Conservation (phyloP, 2,888 invertebrate genomes). For the Sisyra terminalis region DNA sequence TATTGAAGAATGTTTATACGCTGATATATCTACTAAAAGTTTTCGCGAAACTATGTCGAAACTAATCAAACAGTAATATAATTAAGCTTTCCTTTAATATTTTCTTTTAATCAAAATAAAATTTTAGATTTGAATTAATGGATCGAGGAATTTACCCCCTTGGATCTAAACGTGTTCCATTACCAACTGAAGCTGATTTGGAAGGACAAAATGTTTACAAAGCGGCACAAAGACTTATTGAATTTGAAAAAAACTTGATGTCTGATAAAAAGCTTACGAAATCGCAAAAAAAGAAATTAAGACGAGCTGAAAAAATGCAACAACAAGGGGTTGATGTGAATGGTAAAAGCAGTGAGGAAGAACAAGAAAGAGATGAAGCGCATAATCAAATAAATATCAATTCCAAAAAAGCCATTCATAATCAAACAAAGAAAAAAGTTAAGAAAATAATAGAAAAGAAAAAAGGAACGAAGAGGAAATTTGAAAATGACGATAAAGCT, state of each 20-base stretch:
- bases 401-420: constrained; percentile 11
- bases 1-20: constrained; percentile 32
- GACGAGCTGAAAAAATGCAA: constrained; percentile 10
- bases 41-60: constrained; percentile 37
- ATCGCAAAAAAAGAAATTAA: constrained; percentile 12
- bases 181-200: constrained; percentile 20
- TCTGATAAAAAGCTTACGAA: constrained; percentile 10
- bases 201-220: constrained; percentile 19
- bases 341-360: constrained; percentile 12
- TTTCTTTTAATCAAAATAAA: neutral
- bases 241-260: constrained; percentile 22
- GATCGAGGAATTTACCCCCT: constrained; percentile 48
- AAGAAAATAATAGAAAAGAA: constrained; percentile 13
- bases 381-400: constrained; percentile 16
- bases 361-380: constrained; percentile 5
- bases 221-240: constrained; percentile 20
- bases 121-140: constrained; percentile 38
- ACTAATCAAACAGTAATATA: constrained; percentile 30
- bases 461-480: constrained; percentile 11
- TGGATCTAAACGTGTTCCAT: constrained; percentile 34
- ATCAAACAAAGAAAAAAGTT: constrained; percentile 23
- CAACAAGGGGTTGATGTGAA: constrained; percentile 18
- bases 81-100: constrained; percentile 4
- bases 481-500: neutral
- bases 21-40: constrained; percentile 33